Evolutionary conservation across 2,797 vertebrate genomes (phyloP).

Genomic region (Calcarius lapponicus): DNA sequence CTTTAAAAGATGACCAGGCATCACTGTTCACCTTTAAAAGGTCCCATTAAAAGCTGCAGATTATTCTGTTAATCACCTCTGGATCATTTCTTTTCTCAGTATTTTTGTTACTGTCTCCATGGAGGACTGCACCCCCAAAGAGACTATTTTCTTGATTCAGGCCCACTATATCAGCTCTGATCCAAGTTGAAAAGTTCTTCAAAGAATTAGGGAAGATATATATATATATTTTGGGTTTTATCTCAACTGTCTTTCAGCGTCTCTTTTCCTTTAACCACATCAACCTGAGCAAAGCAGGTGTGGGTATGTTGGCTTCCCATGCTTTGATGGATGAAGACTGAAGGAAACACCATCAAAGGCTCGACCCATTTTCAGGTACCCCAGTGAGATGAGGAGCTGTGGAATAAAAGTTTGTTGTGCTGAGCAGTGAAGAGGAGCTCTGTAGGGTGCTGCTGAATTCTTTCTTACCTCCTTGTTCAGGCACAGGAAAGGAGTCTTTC

Average conservation of each 20-base stretch:
- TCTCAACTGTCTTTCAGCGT: not conserved
- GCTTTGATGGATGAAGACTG: not conserved
- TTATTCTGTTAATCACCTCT: not conserved
- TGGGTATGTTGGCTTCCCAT: not conserved
- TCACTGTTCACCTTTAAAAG: not conserved
- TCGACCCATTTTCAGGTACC: not conserved
- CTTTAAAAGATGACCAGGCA: not conserved
- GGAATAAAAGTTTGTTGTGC: not conserved
- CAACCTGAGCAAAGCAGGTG: not conserved
- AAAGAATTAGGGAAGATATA: not conserved
- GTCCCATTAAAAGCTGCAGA: not conserved
- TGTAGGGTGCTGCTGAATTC: not conserved
- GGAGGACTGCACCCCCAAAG: not conserved
- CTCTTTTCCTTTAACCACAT: not conserved
- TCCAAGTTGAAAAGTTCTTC: not conserved
- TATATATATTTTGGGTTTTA: not conserved
- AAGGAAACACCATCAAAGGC: not conserved
- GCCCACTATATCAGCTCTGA: not conserved
- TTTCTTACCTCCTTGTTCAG: not conserved
- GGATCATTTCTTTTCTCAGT: not conserved
- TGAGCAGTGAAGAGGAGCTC: not conserved
- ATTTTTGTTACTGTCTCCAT: fast-evolving
- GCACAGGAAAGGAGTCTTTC: not conserved
- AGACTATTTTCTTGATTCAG: not conserved
- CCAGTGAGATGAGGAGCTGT: not conserved